A percentile compares a stretch with the other conserved stretches of the same genome.
Conservation (phyloP, 2,113 vertebrate species). For the Oophaga pumilio region DNA sequence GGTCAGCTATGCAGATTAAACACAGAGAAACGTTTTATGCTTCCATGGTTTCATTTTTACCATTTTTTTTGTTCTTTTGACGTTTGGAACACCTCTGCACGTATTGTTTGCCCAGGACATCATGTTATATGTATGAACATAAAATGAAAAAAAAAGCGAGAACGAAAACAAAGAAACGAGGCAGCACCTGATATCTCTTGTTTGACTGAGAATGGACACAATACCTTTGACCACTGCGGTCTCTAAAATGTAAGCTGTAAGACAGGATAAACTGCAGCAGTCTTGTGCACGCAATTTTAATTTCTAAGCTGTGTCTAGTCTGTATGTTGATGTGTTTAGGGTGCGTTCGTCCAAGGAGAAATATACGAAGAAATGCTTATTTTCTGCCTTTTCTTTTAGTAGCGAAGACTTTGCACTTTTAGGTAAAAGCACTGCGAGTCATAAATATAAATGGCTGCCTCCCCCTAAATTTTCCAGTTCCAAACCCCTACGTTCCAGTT, state of each 20-base stretch:
- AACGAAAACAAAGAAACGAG: neutral
- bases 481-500: neutral
- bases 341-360: slow-evolving; percentile 37
- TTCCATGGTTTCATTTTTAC: slow-evolving; percentile 73
- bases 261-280: slow-evolving; percentile 81
- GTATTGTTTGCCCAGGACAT: slow-evolving; percentile 81
- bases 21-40: slow-evolving; percentile 78
- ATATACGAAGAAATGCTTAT: slow-evolving; percentile 40
- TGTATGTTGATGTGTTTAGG: slow-evolving; percentile 65
- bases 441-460: slow-evolving; percentile 43
- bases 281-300: slow-evolving; percentile 76
- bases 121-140: slow-evolving; percentile 68
- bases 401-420: slow-evolving; percentile 56
- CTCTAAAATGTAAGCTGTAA: slow-evolving; percentile 85
- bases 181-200: slow-evolving; percentile 65
- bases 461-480: slow-evolving; percentile 5
- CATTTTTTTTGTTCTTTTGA: slow-evolving; percentile 68
- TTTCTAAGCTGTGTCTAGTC: slow-evolving; percentile 87
- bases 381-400: slow-evolving; percentile 54
- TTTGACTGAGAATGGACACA: slow-evolving; percentile 70
- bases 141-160: slow-evolving; percentile 2
- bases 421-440: slow-evolving; percentile 54
- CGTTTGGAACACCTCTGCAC: slow-evolving; percentile 76
- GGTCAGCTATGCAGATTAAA: slow-evolving; percentile 93
- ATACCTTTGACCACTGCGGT: slow-evolving; percentile 81